Conservation (phyloP, 64 coral and sea anemone genomes). For the Catalaphyllia jardinei region DNA sequence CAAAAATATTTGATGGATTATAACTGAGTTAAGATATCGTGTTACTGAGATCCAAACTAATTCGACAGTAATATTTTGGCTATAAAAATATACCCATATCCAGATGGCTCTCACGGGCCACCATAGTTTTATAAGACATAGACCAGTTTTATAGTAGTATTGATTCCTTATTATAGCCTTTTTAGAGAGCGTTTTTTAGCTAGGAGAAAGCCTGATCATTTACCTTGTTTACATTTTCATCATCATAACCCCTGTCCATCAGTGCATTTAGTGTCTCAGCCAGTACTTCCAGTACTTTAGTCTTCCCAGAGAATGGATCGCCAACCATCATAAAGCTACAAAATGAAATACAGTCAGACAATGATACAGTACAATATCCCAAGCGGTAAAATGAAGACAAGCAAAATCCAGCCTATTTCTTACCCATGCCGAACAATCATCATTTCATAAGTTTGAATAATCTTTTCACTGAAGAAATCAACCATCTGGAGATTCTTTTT, state of each 20-base stretch:
- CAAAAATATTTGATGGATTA: no score
- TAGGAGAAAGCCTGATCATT: neutral
- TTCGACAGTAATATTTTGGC: no score
- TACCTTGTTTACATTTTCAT: constrained; percentile 98
- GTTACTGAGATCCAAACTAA: no score
- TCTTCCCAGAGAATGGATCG: constrained; percentile 94
- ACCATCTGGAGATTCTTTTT: constrained; percentile 94
- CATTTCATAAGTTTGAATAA: constrained; percentile 99
- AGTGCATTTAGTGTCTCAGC: constrained; percentile 80
- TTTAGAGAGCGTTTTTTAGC: no score
- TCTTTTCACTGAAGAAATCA: constrained; percentile 95
- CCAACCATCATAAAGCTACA: constrained; percentile 98
- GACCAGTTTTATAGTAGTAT: no score
- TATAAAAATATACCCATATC: no score
- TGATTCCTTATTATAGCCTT: no score
- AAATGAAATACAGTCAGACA: neutral
- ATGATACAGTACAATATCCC: neutral
- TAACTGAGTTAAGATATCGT: no score
- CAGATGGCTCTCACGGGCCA: no score
- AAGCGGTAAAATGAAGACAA: neutral
- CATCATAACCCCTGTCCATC: constrained; percentile 79
- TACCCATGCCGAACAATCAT: constrained; percentile 99
- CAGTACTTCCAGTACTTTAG: constrained; percentile 86
- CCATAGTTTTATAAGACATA: no score
- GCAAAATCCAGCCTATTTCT: neutral